These are phyloP conservation scores for Thomomys bottae DNA, from an alignment of 2,113 vertebrate species.

Conservation along the genomic window DNA sequence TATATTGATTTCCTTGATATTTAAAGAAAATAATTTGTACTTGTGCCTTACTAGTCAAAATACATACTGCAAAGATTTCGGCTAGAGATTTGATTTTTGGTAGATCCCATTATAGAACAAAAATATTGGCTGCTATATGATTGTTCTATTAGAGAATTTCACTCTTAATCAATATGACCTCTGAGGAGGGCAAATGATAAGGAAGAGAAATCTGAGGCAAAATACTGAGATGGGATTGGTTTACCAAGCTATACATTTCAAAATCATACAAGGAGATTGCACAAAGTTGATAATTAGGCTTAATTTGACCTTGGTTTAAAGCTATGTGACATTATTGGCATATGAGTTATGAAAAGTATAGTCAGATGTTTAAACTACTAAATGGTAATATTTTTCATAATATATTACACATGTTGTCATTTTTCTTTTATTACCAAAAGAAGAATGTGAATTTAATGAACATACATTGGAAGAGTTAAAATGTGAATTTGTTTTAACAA, in stretches of 20 bases:
- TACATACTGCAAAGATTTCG: constrained; percentile 5
- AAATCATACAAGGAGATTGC: constrained; percentile 26
- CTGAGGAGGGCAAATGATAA: constrained; percentile 35
- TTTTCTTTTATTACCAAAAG: constrained; percentile 20
- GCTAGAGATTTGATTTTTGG: background rate
- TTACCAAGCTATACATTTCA: background rate
- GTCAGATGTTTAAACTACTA: background rate
- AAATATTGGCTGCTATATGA: background rate
- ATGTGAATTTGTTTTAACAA: background rate
- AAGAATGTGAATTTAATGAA: constrained; percentile 22
- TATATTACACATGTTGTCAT: constrained; percentile 9
- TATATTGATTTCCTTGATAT: background rate
- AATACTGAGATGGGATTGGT: background rate
- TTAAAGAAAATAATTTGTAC: constrained; percentile 35
- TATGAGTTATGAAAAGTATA: constrained; percentile 21
- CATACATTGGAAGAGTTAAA: background rate
- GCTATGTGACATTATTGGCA: background rate
- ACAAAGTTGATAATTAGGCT: background rate
- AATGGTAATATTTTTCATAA: constrained; percentile 3
- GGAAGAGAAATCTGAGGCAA: constrained; percentile 32
- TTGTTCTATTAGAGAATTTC: background rate
- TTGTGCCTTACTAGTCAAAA: background rate
- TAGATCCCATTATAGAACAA: background rate
- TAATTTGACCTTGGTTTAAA: background rate
- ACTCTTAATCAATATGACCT: constrained; percentile 25